Evolutionary conservation across 2,113 vertebrate species (phyloP), one percentile per base, ranked within the genome.

Genomic region (Silurus glanis): DNA sequence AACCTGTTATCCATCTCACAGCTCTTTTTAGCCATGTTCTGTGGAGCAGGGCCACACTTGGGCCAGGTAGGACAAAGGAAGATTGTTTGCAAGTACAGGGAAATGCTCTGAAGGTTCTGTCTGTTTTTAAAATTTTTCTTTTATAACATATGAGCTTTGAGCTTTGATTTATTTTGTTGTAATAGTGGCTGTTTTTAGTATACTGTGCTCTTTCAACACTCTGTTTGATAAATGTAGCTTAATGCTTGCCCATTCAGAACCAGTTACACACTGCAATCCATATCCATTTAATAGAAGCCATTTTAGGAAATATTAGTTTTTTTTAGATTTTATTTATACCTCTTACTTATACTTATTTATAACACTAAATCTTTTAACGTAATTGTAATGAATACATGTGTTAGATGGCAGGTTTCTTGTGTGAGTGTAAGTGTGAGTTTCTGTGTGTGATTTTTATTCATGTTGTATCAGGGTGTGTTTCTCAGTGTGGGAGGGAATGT

Each of bases 381-480:
- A 82, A 69, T 47, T 76, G 55, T 64, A 64, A 12, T 72, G 16
- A 58, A 62, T 59, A 53, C 45, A 56, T 37, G 49, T 4, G 47
- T 59, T 83, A 55, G 62, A 47, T 86, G 6, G 23, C 13, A 1
- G 9, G 28, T 59, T 86, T 83, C 19, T 79, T n/a, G 10, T 81
- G 19, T 84, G 71, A 83, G 49, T 37, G 37, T 37, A 56, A 28
- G 28, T 80, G 81, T 67, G 59, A 25, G 59, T 89, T 9, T 66
- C 19, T 58, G 23, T 72, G n/a, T 79, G 85, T 62, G 62, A 37
- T 19, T 8, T 62, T 21, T 61, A 37, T 83, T n/a, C 5, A 61
- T 79, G 62, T 85, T 19, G n/a, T 83, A 87, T 69, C 82, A 47
- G 88, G 88, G 88, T 78, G 88, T 87, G 88, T 87, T 89, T 81